Conservation (phyloP, 1,140 invertebrate species). For the Drosophila hydei region DNA sequence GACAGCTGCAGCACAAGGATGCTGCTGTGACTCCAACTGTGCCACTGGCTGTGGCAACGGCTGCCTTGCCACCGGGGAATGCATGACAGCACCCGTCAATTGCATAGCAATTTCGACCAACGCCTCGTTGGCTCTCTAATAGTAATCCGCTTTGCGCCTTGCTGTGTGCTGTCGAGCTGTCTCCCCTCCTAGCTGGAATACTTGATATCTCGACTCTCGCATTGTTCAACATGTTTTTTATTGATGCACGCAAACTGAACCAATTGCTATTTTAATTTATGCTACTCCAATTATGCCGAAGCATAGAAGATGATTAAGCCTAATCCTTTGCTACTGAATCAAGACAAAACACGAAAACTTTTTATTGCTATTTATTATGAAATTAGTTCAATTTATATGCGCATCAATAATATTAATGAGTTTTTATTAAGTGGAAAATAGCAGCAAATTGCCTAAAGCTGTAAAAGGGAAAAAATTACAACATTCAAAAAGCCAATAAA, state of each 20-base stretch:
- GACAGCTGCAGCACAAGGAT: conserved; percentile 1
- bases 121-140: conserved; percentile 34
- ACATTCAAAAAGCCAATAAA: too few relatives aligned
- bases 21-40: conserved; percentile 2
- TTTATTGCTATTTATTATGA: background rate
- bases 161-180: background rate
- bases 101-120: conserved; percentile 57
- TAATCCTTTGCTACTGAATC: too few relatives aligned
- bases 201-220: background rate
- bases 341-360: background rate
- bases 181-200: background rate
- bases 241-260: conserved; percentile 10
- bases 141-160: conserved; percentile 55
- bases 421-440: too few relatives aligned
- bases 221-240: conserved; percentile 25
- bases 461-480: too few relatives aligned
- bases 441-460: too few relatives aligned
- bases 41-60: conserved; percentile 13
- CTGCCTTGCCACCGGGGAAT: conserved; percentile 20
- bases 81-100: conserved; percentile 57
- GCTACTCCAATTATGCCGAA: too few relatives aligned
- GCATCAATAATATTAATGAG: background rate
- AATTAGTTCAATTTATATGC: background rate
- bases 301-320: too few relatives aligned
- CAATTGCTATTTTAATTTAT: background rate